These are phyloP conservation scores for Macrosoma leucophasiata DNA, from an alignment of 2,888 invertebrate species.

Conservation along the genomic window DNA sequence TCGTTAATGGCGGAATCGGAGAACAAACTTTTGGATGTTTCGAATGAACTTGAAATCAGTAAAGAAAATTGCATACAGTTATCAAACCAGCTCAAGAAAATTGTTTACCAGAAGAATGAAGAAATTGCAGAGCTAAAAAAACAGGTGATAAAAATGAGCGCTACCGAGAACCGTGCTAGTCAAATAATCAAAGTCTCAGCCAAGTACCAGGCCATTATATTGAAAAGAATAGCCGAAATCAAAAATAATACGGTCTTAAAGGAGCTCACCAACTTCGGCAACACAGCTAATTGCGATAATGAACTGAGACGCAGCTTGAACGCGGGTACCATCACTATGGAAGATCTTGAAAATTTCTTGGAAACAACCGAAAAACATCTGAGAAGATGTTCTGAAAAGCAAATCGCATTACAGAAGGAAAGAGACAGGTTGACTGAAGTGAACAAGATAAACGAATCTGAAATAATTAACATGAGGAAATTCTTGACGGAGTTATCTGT, in stretches of 20 bases:
- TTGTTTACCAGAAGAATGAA: constrained; percentile 61
- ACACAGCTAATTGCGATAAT: constrained; percentile 42
- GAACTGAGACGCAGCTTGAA: constrained; percentile 49
- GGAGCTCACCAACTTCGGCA: constrained; percentile 61
- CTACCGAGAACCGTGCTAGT: constrained; percentile 53
- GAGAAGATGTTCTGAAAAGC: constrained; percentile 55
- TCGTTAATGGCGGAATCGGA: constrained; percentile 61
- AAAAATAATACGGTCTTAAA: constrained; percentile 59
- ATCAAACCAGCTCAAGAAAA: constrained; percentile 57
- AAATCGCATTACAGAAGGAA: constrained; percentile 52
- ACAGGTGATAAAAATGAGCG: constrained; percentile 57
- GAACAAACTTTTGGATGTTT: constrained; percentile 52
- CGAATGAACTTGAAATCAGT: constrained; percentile 53
- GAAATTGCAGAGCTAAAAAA: constrained; percentile 61
- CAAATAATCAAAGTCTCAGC: constrained; percentile 67
- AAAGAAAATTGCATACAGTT: constrained; percentile 57
- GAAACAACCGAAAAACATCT: constrained; percentile 64
- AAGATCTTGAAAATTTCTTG: constrained; percentile 63
- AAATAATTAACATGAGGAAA: constrained; percentile 58
- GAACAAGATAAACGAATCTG: constrained; percentile 59
- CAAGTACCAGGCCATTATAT: constrained; percentile 64
- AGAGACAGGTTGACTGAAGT: constrained; percentile 55
- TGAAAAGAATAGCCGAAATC: constrained; percentile 61
- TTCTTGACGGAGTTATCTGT: constrained; percentile 57
- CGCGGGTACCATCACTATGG: constrained; percentile 59